phyloP scores from a whole-genome alignment of 2,888 invertebrate species.

The Maniola hyperantus region DNA sequence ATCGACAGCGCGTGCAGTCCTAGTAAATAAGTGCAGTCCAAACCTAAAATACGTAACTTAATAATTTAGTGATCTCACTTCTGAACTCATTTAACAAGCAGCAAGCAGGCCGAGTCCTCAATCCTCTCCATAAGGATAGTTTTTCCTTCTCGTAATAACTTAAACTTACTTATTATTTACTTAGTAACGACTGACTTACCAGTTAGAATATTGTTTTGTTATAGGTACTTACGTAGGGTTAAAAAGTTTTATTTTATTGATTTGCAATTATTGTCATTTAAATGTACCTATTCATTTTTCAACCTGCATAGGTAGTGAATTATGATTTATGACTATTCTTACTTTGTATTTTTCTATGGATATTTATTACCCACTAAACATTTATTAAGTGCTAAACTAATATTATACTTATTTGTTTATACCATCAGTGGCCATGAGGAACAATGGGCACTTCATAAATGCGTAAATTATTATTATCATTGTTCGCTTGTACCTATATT shows the following conservation, averaged over 20 bases:
- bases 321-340: constrained; percentile 5
- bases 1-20: no score
- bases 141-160: no score
- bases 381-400: constrained; percentile 23
- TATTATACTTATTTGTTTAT: constrained; percentile 15
- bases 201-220: no score
- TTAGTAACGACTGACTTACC: no score
- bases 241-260: neutral
- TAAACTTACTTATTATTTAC: no score
- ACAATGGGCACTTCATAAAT: constrained; percentile 33
- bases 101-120: no score
- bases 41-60: no score
- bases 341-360: constrained; percentile 2
- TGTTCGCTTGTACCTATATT: constrained; percentile 3
- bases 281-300: neutral
- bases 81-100: no score
- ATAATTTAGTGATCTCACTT: no score
- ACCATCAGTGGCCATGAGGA: constrained; percentile 22
- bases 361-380: constrained; percentile 17
- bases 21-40: no score
- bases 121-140: no score
- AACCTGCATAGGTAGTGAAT: neutral
- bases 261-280: neutral
- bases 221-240: neutral
- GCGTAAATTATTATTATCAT: constrained; percentile 17